Percentiles rank a stretch among this genome's conserved stretches.
phyloP scores from a whole-genome alignment of 1,140 invertebrate genomes.

The Achatina immaculata region DNA sequence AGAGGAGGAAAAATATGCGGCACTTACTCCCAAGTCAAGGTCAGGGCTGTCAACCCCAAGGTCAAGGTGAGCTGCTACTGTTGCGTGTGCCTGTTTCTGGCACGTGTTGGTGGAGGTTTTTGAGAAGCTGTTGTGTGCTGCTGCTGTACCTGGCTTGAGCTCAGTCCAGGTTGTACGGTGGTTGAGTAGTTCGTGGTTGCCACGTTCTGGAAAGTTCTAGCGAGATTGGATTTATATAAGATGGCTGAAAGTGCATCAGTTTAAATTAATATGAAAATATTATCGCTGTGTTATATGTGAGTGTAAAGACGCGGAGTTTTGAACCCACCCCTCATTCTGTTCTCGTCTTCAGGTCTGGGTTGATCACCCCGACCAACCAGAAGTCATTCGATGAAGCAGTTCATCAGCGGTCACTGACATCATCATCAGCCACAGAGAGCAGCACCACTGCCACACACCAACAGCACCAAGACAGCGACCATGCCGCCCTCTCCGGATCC shows the following conservation, averaged over 20 bases:
- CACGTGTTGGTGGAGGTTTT: too few species aligned
- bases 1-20: constrained; percentile 48
- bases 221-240: too few species aligned
- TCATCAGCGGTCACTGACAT: background rate
- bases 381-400: constrained; percentile 26
- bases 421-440: background rate
- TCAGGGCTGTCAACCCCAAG: constrained; percentile 55
- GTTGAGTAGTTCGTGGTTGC: too few species aligned
- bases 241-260: too few species aligned
- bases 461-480: background rate
- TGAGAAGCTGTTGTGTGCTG: too few species aligned
- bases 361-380: constrained; percentile 28
- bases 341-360: constrained; percentile 37
- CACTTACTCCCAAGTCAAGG: constrained; percentile 46
- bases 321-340: background rate
- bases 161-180: too few species aligned
- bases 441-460: background rate
- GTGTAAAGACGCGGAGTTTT: too few species aligned
- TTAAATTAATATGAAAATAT: too few species aligned
- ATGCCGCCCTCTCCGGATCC: constrained; percentile 39
- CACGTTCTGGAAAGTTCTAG: too few species aligned
- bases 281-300: too few species aligned
- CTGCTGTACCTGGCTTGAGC: too few species aligned
- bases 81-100: background rate
- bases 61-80: constrained; percentile 40